phyloP scores from a whole-genome alignment of 2,888 invertebrate genomes.

The Dolichopus griseipennis region DNA sequence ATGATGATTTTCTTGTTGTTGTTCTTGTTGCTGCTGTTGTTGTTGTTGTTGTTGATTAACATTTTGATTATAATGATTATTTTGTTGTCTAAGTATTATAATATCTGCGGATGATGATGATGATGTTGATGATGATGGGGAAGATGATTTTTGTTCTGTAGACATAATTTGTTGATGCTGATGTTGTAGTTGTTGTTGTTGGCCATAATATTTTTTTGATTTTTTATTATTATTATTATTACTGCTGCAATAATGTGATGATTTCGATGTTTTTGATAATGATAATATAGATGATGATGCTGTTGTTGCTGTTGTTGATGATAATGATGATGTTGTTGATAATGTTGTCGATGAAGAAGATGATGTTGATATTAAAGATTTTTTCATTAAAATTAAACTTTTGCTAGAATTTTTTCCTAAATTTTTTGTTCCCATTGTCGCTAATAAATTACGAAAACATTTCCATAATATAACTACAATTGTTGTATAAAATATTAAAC shows the following conservation, averaged over 20 bases:
- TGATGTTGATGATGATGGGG: conserved; percentile 11
- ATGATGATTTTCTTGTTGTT: neutral
- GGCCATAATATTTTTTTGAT: conserved; percentile 16
- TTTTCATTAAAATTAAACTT: conserved; percentile 6
- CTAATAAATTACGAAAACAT: conserved; percentile 25
- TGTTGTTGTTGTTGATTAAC: conserved; percentile 10
- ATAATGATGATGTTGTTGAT: neutral
- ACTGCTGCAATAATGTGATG: neutral
- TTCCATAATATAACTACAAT: conserved; percentile 34
- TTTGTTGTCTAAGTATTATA: neutral
- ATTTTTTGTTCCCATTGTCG: conserved; percentile 8
- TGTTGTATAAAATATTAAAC: conserved; percentile 64
- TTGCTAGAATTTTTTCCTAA: neutral
- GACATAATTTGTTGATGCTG: conserved; percentile 5
- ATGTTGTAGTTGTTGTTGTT: conserved; percentile 10
- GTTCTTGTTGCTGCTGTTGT: neutral
- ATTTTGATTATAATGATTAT: conserved; percentile 5
- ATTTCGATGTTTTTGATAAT: neutral
- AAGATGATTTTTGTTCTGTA: conserved; percentile 4
- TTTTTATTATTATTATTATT: conserved; percentile 10
- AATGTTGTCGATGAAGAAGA: neutral
- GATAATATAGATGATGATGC: neutral
- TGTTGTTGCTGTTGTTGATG: neutral
- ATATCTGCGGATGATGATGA: neutral
- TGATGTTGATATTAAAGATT: conserved; percentile 2